A percentile compares a stretch with the other conserved stretches of the same genome.
Conservation (phyloP, 2,888 invertebrate genomes). For the Gryllus longicercus region DNA sequence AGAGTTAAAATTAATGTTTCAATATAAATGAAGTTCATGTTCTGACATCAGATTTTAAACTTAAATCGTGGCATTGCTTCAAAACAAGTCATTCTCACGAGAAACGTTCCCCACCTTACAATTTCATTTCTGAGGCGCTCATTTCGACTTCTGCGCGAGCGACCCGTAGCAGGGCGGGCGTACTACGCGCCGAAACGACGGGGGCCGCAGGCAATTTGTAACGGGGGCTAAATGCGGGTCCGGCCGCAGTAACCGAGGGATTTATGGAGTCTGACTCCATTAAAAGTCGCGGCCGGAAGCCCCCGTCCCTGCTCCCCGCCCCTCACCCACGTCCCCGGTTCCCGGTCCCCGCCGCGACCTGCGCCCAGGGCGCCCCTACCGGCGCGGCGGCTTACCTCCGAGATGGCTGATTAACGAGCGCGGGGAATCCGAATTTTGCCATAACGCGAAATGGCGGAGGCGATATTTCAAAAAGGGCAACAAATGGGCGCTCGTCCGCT, state of each 20-base stretch:
- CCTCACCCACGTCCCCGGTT: background rate
- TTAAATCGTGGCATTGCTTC: no score
- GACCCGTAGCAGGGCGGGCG: no score
- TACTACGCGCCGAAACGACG: background rate
- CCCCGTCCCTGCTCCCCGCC: background rate
- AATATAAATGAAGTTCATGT: no score
- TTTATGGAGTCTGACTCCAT: constrained; percentile 17
- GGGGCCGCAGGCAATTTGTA: background rate
- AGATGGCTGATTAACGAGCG: background rate
- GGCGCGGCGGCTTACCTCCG: background rate
- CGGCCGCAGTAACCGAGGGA: background rate
- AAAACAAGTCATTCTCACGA: no score
- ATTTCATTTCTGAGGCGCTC: no score
- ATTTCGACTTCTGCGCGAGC: no score
- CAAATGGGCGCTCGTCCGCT: background rate
- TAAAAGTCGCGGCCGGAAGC: background rate
- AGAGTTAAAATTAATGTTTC: no score
- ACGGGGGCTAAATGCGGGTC: constrained; percentile 3
- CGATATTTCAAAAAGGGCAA: background rate
- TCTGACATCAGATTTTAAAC: no score
- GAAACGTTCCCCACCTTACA: no score
- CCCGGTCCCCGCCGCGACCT: background rate
- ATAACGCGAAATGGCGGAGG: background rate
- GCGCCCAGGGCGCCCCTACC: background rate
- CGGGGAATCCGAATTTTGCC: background rate